Evolutionary conservation across 2,888 invertebrate genomes (phyloP).

Genomic region (Temnothorax rugatulus): DNA sequence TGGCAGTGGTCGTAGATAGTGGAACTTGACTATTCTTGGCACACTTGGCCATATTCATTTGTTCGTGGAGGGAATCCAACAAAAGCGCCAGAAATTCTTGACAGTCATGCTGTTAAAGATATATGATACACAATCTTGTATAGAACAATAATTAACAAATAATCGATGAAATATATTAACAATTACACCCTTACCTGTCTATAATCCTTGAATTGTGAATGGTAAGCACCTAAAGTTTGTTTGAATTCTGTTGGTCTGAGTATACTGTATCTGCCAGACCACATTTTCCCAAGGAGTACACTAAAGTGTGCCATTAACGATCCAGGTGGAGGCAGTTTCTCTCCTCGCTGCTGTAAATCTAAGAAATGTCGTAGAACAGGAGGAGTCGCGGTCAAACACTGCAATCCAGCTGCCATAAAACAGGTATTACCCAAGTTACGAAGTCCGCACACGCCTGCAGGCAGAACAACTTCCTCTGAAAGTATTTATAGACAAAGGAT

Average conservation of each 20-base stretch:
- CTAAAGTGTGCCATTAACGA: conserved; percentile 87
- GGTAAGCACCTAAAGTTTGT: conserved; percentile 88
- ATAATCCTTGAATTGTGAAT: conserved; percentile 89
- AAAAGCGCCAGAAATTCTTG: conserved; percentile 90
- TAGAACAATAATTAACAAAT: background rate
- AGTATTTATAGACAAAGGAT: background rate
- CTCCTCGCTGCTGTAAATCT: conserved; percentile 80
- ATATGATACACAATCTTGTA: conserved; percentile 24
- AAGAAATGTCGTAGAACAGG: conserved; percentile 88
- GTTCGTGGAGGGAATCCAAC: conserved; percentile 89
- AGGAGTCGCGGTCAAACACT: conserved; percentile 88
- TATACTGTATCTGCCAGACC: conserved; percentile 88
- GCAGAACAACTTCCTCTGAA: conserved; percentile 74
- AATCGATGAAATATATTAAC: background rate
- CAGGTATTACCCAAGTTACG: conserved; percentile 88
- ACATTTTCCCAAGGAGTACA: conserved; percentile 87
- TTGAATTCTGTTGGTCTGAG: conserved; percentile 88
- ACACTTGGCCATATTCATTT: conserved; percentile 86
- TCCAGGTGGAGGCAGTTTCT: conserved; percentile 82
- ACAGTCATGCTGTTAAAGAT: conserved; percentile 88
- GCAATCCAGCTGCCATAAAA: conserved; percentile 88
- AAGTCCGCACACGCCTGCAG: conserved; percentile 88
- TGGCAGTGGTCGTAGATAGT: conserved; percentile 82
- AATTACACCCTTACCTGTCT: conserved; percentile 87
- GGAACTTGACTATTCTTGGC: conserved; percentile 81